These are phyloP conservation scores for Neopipo cinnamomea DNA, from an alignment of 2,113 vertebrate genomes.

Conservation along the genomic window DNA sequence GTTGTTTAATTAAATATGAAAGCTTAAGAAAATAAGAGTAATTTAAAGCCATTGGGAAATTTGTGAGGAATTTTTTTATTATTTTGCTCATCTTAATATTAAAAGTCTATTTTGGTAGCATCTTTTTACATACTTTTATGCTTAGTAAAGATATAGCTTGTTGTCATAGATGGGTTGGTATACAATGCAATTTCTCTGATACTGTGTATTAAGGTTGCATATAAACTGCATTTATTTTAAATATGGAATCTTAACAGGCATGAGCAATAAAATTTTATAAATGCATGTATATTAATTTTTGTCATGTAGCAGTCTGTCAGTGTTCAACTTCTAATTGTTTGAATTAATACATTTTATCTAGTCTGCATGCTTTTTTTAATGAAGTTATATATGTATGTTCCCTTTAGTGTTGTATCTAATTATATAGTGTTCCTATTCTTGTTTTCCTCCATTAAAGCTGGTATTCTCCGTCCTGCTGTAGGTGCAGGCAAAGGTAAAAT, in stretches of 20 bases:
- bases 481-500: slow-evolving; percentile 91
- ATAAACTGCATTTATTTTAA: neutral
- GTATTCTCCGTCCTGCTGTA: slow-evolving; percentile 85
- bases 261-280: slow-evolving; percentile 12
- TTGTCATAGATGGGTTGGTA: neutral
- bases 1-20: neutral
- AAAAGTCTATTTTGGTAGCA: neutral
- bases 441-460: slow-evolving; percentile 79
- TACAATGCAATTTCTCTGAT: neutral
- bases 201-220: neutral
- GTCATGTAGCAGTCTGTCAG: neutral
- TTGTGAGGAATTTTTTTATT: neutral
- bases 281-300: slow-evolving; percentile 37
- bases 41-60: neutral
- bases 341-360: slow-evolving; percentile 20
- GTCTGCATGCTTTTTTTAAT: slow-evolving; percentile 69
- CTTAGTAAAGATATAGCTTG: neutral
- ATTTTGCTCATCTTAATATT: neutral
- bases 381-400: slow-evolving; percentile 41
- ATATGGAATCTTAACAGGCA: neutral
- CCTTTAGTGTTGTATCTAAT: slow-evolving; percentile 73
- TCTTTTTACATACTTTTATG: neutral
- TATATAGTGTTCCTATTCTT: slow-evolving; percentile 79
- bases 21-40: neutral
- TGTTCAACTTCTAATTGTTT: slow-evolving; percentile 24